Base-by-base conservation (phyloP, 2,113 vertebrate species). In the Syrrhaptes paradoxus region DNA sequence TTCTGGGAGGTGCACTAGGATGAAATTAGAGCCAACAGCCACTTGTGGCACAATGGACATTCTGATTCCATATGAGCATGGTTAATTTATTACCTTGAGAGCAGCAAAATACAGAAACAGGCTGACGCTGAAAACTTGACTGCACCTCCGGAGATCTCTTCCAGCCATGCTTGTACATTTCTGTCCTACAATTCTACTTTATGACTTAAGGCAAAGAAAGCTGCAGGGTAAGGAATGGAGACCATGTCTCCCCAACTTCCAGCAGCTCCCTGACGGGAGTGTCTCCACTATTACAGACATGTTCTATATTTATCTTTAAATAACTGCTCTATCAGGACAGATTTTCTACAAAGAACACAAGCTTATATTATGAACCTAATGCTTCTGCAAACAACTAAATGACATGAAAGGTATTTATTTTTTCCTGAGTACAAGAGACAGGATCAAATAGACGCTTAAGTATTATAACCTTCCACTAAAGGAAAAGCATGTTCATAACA, bases 331-430 rank as follows among this genome's bases (percentile, higher is more conserved):
- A 66, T 58, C 36, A 34, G 16, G 25, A 46, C 10, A 66, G 36
- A 22, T 32, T 76, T 76, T 43, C 58, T 51, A 85, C 46, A 57
- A 58, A 89, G 32, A 75, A 73, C 17, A 48, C 28, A 24, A 34
- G 7, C 13, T 49, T 34, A 0, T n/a, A 22, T 20, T 28, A 43
- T 0, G 3, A 10, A 72, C 11, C 5, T 62, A 65, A 13, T 17
- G 9, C 12, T 73, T 81, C 63, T 43, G 26, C 54, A 80, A 75
- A 11, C 38, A 86, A 67, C 43, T 29, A 9, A 88, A 38, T 1
- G 3, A 46, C 7, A 52, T 3, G 8, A 26, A 75, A 80, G 24
- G 36, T 12, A 26, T 20, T 16, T 26, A 4, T 22, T 55, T 59
- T 45, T 20, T 4, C 32, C 22, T 0, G 1, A 79, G 19, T 11